phyloP scores from a whole-genome alignment of 2,888 invertebrate genomes.

The Calliphora vomitoria region DNA sequence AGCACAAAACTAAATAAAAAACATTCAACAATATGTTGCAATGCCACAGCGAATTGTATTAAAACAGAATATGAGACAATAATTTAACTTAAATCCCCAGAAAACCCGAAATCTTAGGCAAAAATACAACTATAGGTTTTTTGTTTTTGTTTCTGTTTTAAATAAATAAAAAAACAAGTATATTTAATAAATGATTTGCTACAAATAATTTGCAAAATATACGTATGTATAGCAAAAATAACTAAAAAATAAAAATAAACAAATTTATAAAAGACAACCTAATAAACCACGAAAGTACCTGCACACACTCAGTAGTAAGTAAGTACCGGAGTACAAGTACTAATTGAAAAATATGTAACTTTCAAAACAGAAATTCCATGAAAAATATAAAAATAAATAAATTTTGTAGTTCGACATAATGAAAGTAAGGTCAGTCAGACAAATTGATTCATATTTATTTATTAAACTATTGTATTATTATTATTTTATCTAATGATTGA shows the following conservation, averaged over 20 bases:
- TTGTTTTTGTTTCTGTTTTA: neutral
- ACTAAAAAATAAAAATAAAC: neutral
- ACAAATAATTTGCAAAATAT: constrained; percentile 10
- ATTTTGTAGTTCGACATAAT: constrained; percentile 44
- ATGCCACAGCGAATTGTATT: constrained; percentile 59
- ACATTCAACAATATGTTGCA: constrained; percentile 63
- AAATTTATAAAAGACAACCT: constrained; percentile 23
- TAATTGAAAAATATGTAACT: constrained; percentile 52
- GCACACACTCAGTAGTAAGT: neutral
- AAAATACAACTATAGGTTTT: neutral
- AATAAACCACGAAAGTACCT: constrained; percentile 17
- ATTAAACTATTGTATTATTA: neutral
- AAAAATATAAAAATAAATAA: constrained; percentile 23
- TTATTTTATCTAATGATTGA: constrained; percentile 16
- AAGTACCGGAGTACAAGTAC: neutral
- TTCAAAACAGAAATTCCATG: constrained; percentile 68
- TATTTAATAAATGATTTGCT: constrained; percentile 33
- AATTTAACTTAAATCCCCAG: constrained; percentile 36
- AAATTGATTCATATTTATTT: constrained; percentile 28
- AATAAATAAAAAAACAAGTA: constrained; percentile 15
- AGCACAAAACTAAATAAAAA: constrained; percentile 26
- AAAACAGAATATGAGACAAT: constrained; percentile 59
- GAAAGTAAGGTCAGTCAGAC: constrained; percentile 61
- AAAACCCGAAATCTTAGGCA: constrained; percentile 21
- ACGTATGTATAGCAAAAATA: neutral